Percentiles rank a stretch among this genome's conserved stretches.
These are phyloP conservation scores for Ennomos quercinarius DNA, from an alignment of 2,888 invertebrate species.

Conservation along the genomic window DNA sequence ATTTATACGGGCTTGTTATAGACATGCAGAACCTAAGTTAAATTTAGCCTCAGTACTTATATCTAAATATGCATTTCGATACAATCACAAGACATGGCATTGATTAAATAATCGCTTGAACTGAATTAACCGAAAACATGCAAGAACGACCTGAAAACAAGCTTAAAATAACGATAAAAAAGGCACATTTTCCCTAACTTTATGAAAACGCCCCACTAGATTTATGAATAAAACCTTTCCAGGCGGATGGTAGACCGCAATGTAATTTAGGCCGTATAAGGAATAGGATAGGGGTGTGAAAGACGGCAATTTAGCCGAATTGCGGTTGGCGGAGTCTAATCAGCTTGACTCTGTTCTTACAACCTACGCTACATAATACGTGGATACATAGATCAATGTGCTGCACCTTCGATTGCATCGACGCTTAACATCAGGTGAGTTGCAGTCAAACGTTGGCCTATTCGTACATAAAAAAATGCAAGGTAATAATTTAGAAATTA, in stretches of 20 bases:
- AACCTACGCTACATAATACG: too few species aligned
- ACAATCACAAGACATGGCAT: constrained; percentile 30
- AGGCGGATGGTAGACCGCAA: constrained; percentile 75
- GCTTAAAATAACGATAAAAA: constrained; percentile 63
- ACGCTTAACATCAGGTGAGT: too few species aligned
- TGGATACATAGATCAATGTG: too few species aligned
- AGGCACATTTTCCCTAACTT: constrained; percentile 75
- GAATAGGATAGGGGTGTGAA: constrained; percentile 42
- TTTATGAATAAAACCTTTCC: constrained; percentile 85
- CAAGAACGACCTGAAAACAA: constrained; percentile 47
- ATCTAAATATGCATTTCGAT: constrained; percentile 31
- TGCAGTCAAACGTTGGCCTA: too few species aligned
- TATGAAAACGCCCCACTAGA: constrained; percentile 81
- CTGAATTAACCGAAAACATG: constrained; percentile 49
- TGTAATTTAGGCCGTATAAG: constrained; percentile 80
- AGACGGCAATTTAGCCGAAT: constrained; percentile 6
- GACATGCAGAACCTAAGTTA: too few species aligned
- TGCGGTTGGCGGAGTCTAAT: too few species aligned
- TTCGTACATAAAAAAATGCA: too few species aligned
- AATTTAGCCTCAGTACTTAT: not conserved
- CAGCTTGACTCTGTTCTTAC: too few species aligned
- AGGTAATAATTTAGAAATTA: too few species aligned
- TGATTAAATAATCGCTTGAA: constrained; percentile 45
- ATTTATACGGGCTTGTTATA: too few species aligned
- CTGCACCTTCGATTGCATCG: too few species aligned